These are phyloP conservation scores for Drosophila picticornis DNA, from an alignment of 2,888 invertebrate species.

Conservation along the genomic window DNA sequence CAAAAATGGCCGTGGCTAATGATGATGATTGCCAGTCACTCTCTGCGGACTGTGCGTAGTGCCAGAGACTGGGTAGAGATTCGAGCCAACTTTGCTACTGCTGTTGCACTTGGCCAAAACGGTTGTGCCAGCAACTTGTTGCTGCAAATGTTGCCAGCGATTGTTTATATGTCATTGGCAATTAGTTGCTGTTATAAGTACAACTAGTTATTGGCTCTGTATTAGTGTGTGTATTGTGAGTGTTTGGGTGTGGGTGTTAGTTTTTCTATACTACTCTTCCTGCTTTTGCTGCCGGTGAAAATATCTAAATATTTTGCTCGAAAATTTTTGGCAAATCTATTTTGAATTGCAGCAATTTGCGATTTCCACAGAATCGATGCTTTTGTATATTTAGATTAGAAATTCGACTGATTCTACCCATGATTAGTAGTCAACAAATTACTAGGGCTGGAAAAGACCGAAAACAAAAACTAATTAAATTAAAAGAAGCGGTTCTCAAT, in stretches of 20 bases:
- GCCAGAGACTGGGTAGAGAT: conserved; percentile 35
- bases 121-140: conserved; percentile 52
- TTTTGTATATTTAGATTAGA: conserved; percentile 13
- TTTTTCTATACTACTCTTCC: conserved; percentile 34
- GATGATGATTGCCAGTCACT: conserved; percentile 75
- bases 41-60: conserved; percentile 10
- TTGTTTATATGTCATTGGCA: conserved; percentile 79
- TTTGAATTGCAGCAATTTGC: conserved; percentile 1
- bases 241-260: conserved; percentile 13
- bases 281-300: conserved; percentile 11
- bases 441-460: background rate
- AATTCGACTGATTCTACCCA: conserved; percentile 12
- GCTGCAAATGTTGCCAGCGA: conserved; percentile 50
- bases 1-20: conserved; percentile 84
- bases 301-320: conserved; percentile 56
- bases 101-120: conserved; percentile 61
- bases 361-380: conserved; percentile 35
- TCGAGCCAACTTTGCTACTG: conserved; percentile 49
- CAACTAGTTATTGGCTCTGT: conserved; percentile 27
- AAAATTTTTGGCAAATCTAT: conserved; percentile 29
- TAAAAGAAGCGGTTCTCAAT: background rate
- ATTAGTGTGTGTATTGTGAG: conserved; percentile 4
- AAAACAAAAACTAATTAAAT: conserved; percentile 46
- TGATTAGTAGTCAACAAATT: conserved; percentile 23
- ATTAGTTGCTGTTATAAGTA: conserved; percentile 67